Evolutionary conservation across 1,140 invertebrate species (phyloP).

Genomic region (Doryteuthis pealeii): DNA sequence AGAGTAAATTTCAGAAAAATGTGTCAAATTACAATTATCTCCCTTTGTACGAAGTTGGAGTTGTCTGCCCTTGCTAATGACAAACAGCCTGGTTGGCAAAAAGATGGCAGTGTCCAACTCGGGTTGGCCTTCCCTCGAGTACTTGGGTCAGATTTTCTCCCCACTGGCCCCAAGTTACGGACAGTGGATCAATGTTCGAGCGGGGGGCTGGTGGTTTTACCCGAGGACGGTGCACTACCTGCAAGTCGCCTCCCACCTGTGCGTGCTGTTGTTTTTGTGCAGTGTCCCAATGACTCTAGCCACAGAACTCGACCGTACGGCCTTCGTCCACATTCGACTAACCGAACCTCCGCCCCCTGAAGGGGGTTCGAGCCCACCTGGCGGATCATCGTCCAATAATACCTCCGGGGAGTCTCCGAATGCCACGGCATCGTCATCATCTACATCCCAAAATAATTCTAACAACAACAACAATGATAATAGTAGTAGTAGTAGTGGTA

Average conservation of each 20-base stretch:
- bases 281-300: background rate
- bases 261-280: background rate
- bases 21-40: too few relatives aligned
- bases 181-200: background rate
- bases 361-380: background rate
- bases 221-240: background rate
- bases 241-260: background rate
- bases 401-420: background rate
- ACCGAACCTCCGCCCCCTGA: background rate
- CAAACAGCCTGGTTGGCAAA: too few relatives aligned
- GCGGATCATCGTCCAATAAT: background rate
- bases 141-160: too few relatives aligned
- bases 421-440: background rate
- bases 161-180: background rate
- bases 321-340: background rate
- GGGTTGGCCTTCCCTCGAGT: too few relatives aligned
- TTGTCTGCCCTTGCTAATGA: too few relatives aligned
- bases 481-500: background rate
- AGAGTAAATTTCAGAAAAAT: too few relatives aligned
- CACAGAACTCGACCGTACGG: background rate
- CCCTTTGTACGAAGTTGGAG: too few relatives aligned
- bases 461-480: background rate
- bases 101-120: too few relatives aligned
- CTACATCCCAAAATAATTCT: background rate
- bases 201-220: background rate